Base-by-base conservation (phyloP, 2,113 vertebrate genomes). In the Condylura cristata region DNA sequence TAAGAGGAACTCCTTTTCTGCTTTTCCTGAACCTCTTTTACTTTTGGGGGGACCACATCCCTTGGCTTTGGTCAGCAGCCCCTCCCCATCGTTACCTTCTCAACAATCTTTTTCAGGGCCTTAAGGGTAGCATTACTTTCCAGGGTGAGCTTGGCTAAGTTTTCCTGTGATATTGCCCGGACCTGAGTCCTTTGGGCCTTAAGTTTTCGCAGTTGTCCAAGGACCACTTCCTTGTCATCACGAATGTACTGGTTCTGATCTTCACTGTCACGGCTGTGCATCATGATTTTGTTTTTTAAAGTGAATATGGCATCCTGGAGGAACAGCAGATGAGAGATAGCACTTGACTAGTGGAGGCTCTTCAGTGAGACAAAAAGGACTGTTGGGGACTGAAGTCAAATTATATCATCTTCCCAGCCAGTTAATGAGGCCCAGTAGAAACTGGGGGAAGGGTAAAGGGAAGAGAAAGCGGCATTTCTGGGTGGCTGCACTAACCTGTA, bases 101-200 rank as follows among this genome's bases (percentile, higher is more conserved):
- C 74, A 9, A 98, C 97, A 44, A 97, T 12, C 8, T 20, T 91
- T 11, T 30, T 97, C 86, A 99, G 97, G 5, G 3, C 91, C 95
- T 98, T 99, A 80, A 98, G 97, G 37, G 98, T 80, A 8, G 98
- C 94, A 1, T 92, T 83, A 87, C 98, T 99, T 89, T 99, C 98
- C 70, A 80, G 3, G 0, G 96, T 97, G 61, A 99, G 98, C 0
- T 88, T 97, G 51, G 98, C 94, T 72, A 99, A 98, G 32, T 89
- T 96, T 20, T 89, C 22, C 4, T 96, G 98, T 30, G 98, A 98
- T 5, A 46, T 10, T 1, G 63, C 78, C 82, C 96, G 93, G 6
- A 95, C 97, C 53, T 71, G 96, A 58, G 80, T 97, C 96, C 98
- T 95, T 68, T 98, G 97, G 3, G 48, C n/a, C 83, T 98, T 98